Evolutionary conservation across 2,797 vertebrate genomes (phyloP).

Genomic region (Sandelia bainsii): DNA sequence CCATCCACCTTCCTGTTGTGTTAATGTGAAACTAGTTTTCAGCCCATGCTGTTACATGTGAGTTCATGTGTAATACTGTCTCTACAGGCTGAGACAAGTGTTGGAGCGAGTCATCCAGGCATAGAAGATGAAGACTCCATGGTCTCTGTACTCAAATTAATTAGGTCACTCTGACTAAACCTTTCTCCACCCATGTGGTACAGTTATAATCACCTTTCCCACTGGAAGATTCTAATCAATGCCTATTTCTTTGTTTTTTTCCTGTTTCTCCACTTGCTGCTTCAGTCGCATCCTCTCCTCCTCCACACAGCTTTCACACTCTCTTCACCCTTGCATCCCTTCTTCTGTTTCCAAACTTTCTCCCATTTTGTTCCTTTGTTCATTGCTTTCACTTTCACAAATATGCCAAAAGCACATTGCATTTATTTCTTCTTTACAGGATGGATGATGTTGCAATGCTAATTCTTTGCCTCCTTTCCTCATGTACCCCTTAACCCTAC

Average conservation of each 20-base stretch:
- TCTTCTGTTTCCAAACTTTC: conserved; percentile 3
- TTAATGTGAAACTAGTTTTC: conserved; percentile 12
- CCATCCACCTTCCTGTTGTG: conserved; percentile 10
- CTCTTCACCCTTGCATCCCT: conserved; percentile 23
- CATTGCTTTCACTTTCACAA: conserved; percentile 4
- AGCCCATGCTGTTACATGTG: conserved; percentile 22
- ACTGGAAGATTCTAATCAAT: conserved; percentile 44
- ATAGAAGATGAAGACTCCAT: conserved; percentile 36
- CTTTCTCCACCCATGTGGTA: conserved; percentile 26
- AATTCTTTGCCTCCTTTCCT: background rate
- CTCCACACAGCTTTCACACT: conserved; percentile 36
- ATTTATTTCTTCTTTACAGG: conserved; percentile 23
- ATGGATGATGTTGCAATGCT: conserved; percentile 14
- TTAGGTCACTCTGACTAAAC: conserved; percentile 53
- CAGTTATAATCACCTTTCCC: conserved; percentile 52
- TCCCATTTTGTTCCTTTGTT: conserved; percentile 1
- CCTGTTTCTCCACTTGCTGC: conserved; percentile 48
- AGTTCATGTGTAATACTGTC: conserved; percentile 6
- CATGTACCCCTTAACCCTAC: background rate
- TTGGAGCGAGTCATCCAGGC: conserved; percentile 6
- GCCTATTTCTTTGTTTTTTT: conserved; percentile 53
- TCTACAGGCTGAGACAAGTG: conserved; percentile 15
- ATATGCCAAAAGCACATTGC: conserved; percentile 15
- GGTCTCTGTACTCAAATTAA: conserved; percentile 57
- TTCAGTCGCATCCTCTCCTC: conserved; percentile 22